Base-by-base conservation (phyloP, 2,888 invertebrate genomes). In the Eristalis intricaria region DNA sequence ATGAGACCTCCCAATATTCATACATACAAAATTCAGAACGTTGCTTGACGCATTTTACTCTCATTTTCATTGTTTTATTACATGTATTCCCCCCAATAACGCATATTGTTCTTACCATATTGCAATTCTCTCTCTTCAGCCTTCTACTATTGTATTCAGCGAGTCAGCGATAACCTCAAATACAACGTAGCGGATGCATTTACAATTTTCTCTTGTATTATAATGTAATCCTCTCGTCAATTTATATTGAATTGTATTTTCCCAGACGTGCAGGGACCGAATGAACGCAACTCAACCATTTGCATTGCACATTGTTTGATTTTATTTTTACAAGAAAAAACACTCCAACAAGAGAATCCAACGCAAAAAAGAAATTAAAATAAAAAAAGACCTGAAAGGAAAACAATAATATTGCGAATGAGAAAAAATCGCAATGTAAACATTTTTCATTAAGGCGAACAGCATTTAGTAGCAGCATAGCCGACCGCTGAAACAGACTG, bases 391-490 rank as follows among this genome's bases (percentile, higher is more conserved):
- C 3, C 7, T 11, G 43, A 60, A 66, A 71, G 63, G 73, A 85
- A 69, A 77, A 23, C 77, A 73, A 77, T 61, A 64, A 73, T 69
- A 77, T 77, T 56, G 43, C 64, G 77, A 81, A 81, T 74, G 85
- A 68, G 69, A 22, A 70, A 81, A 85, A 76, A 73, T 80, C 74
- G 77, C 74, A 82, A 85, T 85, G 85, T 85, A 85, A 85, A 85
- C 81, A 85, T 78, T 85, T 85, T 85, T 85, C 85, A 85, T 85
- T 85, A 85, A 85, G 85, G 73, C 73, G 77, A 69, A 60, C 73
- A 82, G 65, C 56, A 69, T 69, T 82, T 74, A 74, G 69, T 74
- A 74, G 69, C 74, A 77, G 66, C 60, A 60, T 50, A 15, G 13
- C 75, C 2, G 23, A 29, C 26, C 71, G n/a, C n/a, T 50, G 43